These are phyloP conservation scores for Leucoma salicis DNA, from an alignment of 2,888 invertebrate species.

Conservation along the genomic window DNA sequence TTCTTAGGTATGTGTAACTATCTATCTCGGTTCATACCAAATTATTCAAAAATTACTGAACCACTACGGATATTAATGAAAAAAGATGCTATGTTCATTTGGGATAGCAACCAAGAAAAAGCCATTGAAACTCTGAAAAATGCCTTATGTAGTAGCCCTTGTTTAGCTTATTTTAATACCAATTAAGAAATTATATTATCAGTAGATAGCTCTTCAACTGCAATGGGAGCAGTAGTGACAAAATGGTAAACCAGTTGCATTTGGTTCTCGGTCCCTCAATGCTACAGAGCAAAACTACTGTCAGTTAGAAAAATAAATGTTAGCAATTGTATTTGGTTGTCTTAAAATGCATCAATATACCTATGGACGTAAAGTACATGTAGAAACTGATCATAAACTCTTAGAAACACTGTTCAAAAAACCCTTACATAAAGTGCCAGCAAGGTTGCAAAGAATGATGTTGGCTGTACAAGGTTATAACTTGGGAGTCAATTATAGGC, in stretches of 20 bases:
- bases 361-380: constrained; percentile 6
- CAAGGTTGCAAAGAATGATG: constrained; percentile 16
- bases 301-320: constrained; percentile 36
- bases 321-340: constrained; percentile 28
- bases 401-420: constrained; percentile 17
- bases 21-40: background rate
- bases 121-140: background rate
- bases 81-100: background rate
- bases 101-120: background rate
- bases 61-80: background rate
- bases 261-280: background rate
- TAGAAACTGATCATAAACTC: constrained; percentile 20
- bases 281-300: constrained; percentile 22
- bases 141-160: background rate
- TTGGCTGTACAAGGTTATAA: constrained; percentile 14
- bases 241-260: background rate
- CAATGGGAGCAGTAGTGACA: background rate
- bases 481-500: constrained; percentile 10
- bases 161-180: background rate
- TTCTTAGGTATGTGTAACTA: constrained; percentile 1
- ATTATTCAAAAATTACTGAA: background rate
- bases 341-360: constrained; percentile 4
- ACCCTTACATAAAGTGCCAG: constrained; percentile 10
- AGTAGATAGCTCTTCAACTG: background rate
- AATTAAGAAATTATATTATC: background rate